A percentile compares a stretch with the other conserved stretches of the same genome.
These are phyloP conservation scores for Tamias sibiricus DNA, from an alignment of 2,113 vertebrate genomes.

Conservation along the genomic window DNA sequence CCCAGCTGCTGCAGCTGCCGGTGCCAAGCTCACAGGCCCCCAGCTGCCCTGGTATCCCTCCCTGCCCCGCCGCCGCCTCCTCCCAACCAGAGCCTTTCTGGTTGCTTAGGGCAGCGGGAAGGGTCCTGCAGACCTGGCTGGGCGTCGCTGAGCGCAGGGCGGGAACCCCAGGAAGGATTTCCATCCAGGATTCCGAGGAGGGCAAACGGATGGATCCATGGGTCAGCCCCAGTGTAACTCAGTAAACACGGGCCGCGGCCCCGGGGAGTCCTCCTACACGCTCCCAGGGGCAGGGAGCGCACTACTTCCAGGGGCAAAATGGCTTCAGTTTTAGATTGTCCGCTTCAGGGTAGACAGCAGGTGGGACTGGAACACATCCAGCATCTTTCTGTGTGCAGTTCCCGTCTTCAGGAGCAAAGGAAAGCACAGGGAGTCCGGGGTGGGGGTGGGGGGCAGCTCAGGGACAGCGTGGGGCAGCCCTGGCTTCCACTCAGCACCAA, in stretches of 20 bases:
- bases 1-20: conserved; percentile 1
- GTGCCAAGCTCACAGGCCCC: neutral
- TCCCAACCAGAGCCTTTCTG: neutral
- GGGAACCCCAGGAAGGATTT: neutral
- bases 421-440: neutral
- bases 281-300: neutral
- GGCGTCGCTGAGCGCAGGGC: neutral
- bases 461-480: neutral
- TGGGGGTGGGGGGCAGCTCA: neutral
- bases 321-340: neutral
- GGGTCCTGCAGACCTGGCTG: neutral
- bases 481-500: neutral
- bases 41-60: neutral
- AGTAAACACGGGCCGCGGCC: neutral
- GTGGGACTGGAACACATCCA: neutral
- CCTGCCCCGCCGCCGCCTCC: neutral
- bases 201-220: too few species aligned
- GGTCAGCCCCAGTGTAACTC: neutral
- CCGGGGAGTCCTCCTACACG: neutral
- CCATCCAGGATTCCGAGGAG: too few species aligned
- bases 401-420: neutral
- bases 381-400: neutral
- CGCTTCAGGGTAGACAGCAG: neutral
- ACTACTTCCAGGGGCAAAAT: neutral
- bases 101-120: neutral